Evolutionary conservation across 2,113 vertebrate species (phyloP).

Genomic region (Dolichallabes microphthalmus): DNA sequence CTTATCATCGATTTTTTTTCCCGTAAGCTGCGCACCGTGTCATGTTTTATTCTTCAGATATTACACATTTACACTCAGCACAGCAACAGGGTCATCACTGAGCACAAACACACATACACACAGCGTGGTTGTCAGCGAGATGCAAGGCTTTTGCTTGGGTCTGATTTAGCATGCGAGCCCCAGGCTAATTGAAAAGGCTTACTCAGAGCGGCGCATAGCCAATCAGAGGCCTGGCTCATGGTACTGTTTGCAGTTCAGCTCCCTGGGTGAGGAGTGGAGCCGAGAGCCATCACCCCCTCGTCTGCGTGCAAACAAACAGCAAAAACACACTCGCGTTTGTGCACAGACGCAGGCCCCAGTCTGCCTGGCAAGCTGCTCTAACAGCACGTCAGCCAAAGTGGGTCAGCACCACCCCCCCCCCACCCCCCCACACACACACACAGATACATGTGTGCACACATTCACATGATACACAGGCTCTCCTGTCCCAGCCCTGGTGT

Average conservation of each 20-base stretch:
- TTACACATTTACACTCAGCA: slow-evolving; percentile 7
- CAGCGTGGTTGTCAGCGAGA: slow-evolving; percentile 9
- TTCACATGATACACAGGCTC: neutral
- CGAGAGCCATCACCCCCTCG: slow-evolving; percentile 26
- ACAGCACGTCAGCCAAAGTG: slow-evolving; percentile 59
- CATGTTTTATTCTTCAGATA: slow-evolving; percentile 1
- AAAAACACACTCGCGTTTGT: neutral
- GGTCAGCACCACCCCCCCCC: slow-evolving; percentile 52
- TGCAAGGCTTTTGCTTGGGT: slow-evolving; percentile 16
- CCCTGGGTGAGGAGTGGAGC: slow-evolving; percentile 22
- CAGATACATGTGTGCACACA: neutral
- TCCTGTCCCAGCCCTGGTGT: neutral
- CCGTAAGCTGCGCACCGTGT: neutral
- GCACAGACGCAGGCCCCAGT: slow-evolving; percentile 43
- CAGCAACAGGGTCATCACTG: slow-evolving; percentile 24
- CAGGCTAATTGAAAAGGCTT: slow-evolving; percentile 48
- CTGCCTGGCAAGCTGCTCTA: slow-evolving; percentile 51
- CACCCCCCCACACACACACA: slow-evolving; percentile 24
- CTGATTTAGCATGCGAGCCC: slow-evolving; percentile 39
- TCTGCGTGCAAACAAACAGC: slow-evolving; percentile 21
- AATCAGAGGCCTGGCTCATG: slow-evolving; percentile 26
- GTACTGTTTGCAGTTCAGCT: slow-evolving; percentile 40
- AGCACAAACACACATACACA: neutral
- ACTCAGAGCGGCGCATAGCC: slow-evolving; percentile 24
- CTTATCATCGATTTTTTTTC: neutral